Percentiles rank a stretch among this genome's conserved stretches.
Conservation (phyloP, 2,888 invertebrate genomes). For the Anthoptus insignis region DNA sequence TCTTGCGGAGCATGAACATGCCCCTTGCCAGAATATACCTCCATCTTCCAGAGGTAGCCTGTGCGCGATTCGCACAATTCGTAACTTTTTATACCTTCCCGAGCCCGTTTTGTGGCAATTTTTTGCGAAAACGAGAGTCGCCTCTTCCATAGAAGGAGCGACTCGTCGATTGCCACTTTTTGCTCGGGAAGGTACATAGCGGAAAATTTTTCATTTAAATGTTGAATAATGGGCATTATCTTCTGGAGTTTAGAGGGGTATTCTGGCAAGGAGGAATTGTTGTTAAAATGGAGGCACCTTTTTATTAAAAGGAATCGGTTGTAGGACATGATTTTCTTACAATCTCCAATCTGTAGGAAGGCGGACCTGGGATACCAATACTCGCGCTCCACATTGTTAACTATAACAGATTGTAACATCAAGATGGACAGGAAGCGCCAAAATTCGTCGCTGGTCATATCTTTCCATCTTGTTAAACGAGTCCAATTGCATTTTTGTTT, state of each 20-base stretch:
- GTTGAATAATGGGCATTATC: conserved; percentile 41
- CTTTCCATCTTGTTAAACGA: neutral
- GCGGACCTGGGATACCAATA: conserved; percentile 34
- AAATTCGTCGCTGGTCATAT: neutral
- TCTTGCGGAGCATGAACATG: conserved; percentile 40
- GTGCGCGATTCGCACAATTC: conserved; percentile 48
- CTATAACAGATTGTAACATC: neutral
- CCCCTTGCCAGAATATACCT: conserved; percentile 47
- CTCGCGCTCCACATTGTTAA: conserved; percentile 33
- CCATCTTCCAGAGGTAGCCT: conserved; percentile 46
- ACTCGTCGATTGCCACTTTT: conserved; percentile 48
- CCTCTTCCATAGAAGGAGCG: conserved; percentile 47
- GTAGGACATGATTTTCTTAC: conserved; percentile 37
- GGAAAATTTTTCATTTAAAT: conserved; percentile 44
- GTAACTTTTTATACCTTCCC: conserved; percentile 49
- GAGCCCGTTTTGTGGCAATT: conserved; percentile 46
- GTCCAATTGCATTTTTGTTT: neutral
- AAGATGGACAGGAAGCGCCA: neutral
- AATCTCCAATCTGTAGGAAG: conserved; percentile 27
- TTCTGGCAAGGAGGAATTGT: conserved; percentile 38
- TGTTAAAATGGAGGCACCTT: conserved; percentile 45
- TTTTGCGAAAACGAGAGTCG: conserved; percentile 42
- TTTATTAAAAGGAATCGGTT: conserved; percentile 43
- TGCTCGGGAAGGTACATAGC: conserved; percentile 47
- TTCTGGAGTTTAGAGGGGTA: conserved; percentile 39